Evolutionary conservation across 2,888 invertebrate species (phyloP), one percentile per base, ranked within the genome.

Genomic region (Cataglyphis altisquamis): DNA sequence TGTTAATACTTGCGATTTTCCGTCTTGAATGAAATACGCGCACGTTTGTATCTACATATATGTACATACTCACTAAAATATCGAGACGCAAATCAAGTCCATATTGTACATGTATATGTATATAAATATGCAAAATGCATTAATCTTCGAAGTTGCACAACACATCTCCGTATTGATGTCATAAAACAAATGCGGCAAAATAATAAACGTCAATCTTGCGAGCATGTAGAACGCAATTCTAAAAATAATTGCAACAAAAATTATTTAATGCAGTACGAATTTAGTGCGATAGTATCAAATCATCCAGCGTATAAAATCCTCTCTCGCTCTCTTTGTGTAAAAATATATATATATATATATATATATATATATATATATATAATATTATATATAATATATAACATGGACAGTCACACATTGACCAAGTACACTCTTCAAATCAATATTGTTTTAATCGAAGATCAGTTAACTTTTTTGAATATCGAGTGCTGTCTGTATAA

Each of bases 371-470:
- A 72, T 77, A 77, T 39, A 21, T 75, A 48, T 25, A 25, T 70
- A 82, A 72, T 77, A 77, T 39, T 75, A 48, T 85, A 55, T 52
- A n/a, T 70, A 82, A 25, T 84, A 84, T 83, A 81, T 36, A 72
- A 74, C 52, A 83, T 77, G 25, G 68, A 84, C 63, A 64, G 77
- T 84, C 36, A 75, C 25, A 32, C 4, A 41, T 41, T 75, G 52
- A 66, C 39, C 25, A 67, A 63, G 63, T 63, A 74, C 25, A 29
- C 6, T 74, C 45, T 32, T 60, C 10, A 52, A 52, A 52, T 52
- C n/a, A 60, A 25, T 25, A 5, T 18, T 45, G 21, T 41, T 21
- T 3, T n/a, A 29, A 45, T 62, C 73, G 9, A 18, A n/a, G 15
- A 21, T 3, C 3, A 15, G 12, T 57, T 9, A 63, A 75, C 4